phyloP scores from a whole-genome alignment of 2,888 invertebrate genomes.

The Amphiduros pacificus region DNA sequence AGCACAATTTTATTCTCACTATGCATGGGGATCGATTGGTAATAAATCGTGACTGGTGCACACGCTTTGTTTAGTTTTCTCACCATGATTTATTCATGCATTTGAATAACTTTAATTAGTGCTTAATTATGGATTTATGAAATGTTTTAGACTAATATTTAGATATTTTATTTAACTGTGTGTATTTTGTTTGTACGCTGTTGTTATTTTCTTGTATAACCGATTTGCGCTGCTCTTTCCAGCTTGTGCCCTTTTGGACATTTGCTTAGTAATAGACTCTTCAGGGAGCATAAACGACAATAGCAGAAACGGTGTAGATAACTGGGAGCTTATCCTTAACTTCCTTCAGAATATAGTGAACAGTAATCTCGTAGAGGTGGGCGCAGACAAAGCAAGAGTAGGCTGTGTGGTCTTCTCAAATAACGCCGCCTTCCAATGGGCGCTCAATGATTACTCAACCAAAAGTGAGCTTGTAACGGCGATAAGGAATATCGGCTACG shows the following conservation, averaged over 20 bases:
- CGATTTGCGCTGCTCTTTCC: too few relatives aligned
- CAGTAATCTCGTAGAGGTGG: slow-evolving; percentile 11
- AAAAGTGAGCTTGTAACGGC: neutral
- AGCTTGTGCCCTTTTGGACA: neutral
- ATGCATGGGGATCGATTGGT: too few relatives aligned
- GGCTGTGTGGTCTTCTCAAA: slow-evolving; percentile 22
- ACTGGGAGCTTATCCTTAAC: slow-evolving; percentile 11
- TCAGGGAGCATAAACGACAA: slow-evolving; percentile 1
- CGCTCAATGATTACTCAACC: neutral
- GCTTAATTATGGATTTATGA: too few relatives aligned
- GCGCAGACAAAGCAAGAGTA: slow-evolving; percentile 1
- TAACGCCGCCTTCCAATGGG: slow-evolving; percentile 1
- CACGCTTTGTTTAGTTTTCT: too few relatives aligned
- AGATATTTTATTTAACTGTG: too few relatives aligned
- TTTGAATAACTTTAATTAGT: too few relatives aligned
- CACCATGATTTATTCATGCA: too few relatives aligned
- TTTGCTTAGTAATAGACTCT: neutral
- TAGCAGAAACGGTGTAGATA: neutral
- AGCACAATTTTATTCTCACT: too few relatives aligned
- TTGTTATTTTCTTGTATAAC: too few relatives aligned
- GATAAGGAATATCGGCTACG: slow-evolving; percentile 1
- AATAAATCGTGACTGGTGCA: too few relatives aligned
- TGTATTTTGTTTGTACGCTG: too few relatives aligned
- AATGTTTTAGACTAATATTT: too few relatives aligned
- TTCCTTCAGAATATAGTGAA: slow-evolving; percentile 18